phyloP scores from a whole-genome alignment of 2,888 invertebrate species.

The Melanchra persicariae region DNA sequence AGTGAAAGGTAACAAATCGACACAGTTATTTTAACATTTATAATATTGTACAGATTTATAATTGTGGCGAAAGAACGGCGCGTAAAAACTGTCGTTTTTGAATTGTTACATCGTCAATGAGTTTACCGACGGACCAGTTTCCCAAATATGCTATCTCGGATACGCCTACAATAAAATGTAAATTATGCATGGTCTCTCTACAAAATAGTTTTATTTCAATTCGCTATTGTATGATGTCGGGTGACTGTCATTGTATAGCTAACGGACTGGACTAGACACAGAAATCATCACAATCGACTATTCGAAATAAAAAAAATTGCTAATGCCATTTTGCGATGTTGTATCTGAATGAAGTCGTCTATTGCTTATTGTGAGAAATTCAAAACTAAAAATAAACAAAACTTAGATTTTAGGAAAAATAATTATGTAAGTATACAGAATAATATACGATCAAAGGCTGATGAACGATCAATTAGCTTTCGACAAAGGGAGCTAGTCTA shows the following conservation, averaged over 20 bases:
- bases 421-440: no score
- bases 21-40: no score
- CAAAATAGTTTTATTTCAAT: slow-evolving; percentile 12
- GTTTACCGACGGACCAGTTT: background rate
- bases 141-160: background rate
- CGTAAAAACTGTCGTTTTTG: background rate
- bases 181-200: slow-evolving; percentile 11
- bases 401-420: background rate
- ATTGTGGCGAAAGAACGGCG: background rate
- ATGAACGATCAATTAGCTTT: background rate
- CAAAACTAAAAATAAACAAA: background rate
- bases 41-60: no score
- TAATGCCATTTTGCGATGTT: background rate
- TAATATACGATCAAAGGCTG: background rate
- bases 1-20: no score
- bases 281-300: background rate
- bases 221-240: background rate
- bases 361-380: background rate
- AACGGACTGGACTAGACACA: background rate
- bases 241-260: background rate
- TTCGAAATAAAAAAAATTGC: background rate
- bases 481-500: no score
- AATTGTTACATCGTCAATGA: slow-evolving; percentile 1
- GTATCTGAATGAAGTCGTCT: background rate
- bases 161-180: slow-evolving; percentile 2